Base-by-base conservation (phyloP, 2,888 invertebrate species). In the Macrosiphum euphorbiae region DNA sequence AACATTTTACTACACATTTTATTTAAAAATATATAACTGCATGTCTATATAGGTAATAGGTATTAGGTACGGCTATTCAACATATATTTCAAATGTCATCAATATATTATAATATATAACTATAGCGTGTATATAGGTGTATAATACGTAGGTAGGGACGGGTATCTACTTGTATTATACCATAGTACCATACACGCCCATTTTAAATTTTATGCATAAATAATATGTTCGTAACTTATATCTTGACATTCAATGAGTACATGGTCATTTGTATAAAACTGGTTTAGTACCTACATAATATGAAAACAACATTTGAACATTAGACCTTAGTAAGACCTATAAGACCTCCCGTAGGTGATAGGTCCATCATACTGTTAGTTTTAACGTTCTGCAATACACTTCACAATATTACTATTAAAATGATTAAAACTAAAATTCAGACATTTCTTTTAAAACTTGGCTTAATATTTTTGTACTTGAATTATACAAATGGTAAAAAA, bases 231-330 rank as follows among this genome's bases (percentile, higher is more conserved):
- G 78, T 78, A 35, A 78, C 78, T 78, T 78, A 84, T 20, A 44
- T 52, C 35, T 89, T 91, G 85, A 47, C 91, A 91, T 91, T 91
- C 91, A 28, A 44, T 16, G 86, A 47, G 44, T 91, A 91, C 91
- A 91, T 61, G 91, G 91, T 35, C 91, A 55, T 91, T 58, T 47
- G 3, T 61, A 41, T 28, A 52, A 86, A 91, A 91, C 91, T 86
- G 91, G 91, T 91, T 91, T 86, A 16, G 5, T 78, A 78, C 78
- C 16, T 91, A 26, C 26, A 26, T 58, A 58, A 26, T 58, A 85
- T 24, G 84, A 55, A 85, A 91, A 84, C 84, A 24, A 61, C 47
- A 7, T 11, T 24, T 16, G 47, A 24, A 20, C 20, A 58, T 67
- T 52, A 41, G 78, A 90, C 85, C 55, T 91, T 78, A 78, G 35